Base-by-base conservation (phyloP, 2,797 vertebrate species). In the Hylomyscus alleni region DNA sequence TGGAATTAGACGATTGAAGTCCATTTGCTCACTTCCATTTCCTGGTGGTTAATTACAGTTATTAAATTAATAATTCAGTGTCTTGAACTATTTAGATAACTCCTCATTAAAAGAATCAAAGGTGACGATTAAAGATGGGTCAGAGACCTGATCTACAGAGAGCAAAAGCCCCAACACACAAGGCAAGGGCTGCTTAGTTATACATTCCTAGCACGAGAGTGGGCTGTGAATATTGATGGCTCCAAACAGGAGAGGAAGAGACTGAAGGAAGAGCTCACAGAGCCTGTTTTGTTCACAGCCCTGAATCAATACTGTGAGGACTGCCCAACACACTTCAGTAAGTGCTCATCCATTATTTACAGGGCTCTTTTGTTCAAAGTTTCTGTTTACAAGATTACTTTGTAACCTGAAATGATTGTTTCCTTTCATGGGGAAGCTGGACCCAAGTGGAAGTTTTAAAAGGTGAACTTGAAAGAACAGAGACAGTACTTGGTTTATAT, bases 321-420 rank as follows among this genome's bases (percentile, higher is more conserved):
- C 98, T 98, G 98, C 98, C 98, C 98, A 99, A 98, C 98, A 93
- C 97, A 98, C 98, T 98, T 98, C 98, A 98, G 98, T 99, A 99
- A 99, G 98, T 98, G 98, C 97, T 98, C 98, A 99, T 99, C 98
- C 98, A 99, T 99, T 99, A 99, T 99, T 99, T 98, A 99, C 98
- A 7, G 84, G 87, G 95, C 98, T 98, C 98, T 99, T 99, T 99
- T 99, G 98, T 99, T 98, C 98, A 98, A 99, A 99, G 98, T 98
- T 99, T 98, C 99, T 99, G 98, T 99, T 99, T 99, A 99, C 99
- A 99, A 99, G 99, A 99, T 98, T 99, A 98, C 98, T 98, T 97
- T 98, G 97, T 98, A 98, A 99, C 98, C 98, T 98, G 98, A 99
- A 99, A 99, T 99, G 98, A 99, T 99, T 98, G 98, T 94, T 98